Conservation (phyloP, 1,140 invertebrate species). For the Chelonus insularis region DNA sequence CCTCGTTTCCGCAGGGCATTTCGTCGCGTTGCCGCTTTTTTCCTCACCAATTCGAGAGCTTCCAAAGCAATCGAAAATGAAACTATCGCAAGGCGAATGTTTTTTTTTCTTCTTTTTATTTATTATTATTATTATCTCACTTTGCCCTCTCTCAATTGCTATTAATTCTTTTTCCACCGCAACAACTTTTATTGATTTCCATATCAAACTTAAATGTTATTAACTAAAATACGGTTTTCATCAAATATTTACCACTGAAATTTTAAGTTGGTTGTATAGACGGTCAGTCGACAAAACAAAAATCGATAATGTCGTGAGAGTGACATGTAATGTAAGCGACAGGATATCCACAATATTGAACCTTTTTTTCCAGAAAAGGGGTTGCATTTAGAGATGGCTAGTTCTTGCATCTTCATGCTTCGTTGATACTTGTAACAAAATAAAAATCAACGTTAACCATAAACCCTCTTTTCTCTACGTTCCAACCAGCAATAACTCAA, state of each 20-base stretch:
- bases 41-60: conserved; percentile 17
- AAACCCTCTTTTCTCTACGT: conserved; percentile 9
- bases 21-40: conserved; percentile 20
- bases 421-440: conserved; percentile 26
- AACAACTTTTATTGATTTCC: not conserved
- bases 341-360: no score
- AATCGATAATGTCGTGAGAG: conserved; percentile 16
- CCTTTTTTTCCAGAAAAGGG: no score
- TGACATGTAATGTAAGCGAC: not conserved
- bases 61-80: conserved; percentile 30
- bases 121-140: conserved; percentile 20
- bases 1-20: conserved; percentile 25
- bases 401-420: conserved; percentile 24
- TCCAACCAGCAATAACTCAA: conserved; percentile 28
- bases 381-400: not conserved
- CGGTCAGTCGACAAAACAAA: not conserved
- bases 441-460: conserved; percentile 3
- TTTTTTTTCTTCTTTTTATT: conserved; percentile 1
- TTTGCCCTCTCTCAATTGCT: conserved; percentile 26
- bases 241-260: no score
- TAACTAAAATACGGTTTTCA: no score
- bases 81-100: conserved; percentile 25
- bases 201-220: not conserved
- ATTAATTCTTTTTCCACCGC: conserved; percentile 22
- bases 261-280: no score